Evolutionary conservation across 2,113 vertebrate species (phyloP).

Genomic region (Harpagus bidentatus): DNA sequence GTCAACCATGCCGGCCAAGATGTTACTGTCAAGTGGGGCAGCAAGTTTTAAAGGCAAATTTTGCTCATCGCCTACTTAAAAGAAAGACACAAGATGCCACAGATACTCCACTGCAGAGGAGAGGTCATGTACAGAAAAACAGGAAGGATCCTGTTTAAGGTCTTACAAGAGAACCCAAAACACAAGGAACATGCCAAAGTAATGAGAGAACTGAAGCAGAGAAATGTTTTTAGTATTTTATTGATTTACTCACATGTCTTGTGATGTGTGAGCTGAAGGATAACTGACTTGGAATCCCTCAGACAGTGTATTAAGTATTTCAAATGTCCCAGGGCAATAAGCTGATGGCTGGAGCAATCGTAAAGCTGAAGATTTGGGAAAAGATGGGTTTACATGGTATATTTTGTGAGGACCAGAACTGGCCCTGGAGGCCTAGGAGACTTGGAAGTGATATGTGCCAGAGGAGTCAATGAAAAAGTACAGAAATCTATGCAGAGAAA

Average conservation of each 20-base stretch:
- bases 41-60: constrained; percentile 15
- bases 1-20: constrained; percentile 12
- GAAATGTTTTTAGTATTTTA: background rate
- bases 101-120: background rate
- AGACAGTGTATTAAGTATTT: background rate
- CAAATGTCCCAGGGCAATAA: background rate
- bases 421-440: background rate
- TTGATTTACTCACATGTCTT: background rate
- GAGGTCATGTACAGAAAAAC: background rate
- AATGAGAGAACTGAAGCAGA: background rate
- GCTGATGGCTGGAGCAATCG: background rate
- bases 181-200: background rate
- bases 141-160: background rate
- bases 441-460: background rate
- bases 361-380: background rate
- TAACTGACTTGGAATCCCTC: background rate
- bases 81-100: background rate
- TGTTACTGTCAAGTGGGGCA: constrained; percentile 15
- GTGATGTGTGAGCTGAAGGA: background rate
- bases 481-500: background rate
- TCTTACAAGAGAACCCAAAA: background rate
- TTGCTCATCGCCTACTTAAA: background rate
- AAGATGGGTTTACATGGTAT: background rate
- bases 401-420: background rate
- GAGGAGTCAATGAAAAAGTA: background rate